These are phyloP conservation scores for Danaus plexippus DNA, from an alignment of 1,140 invertebrate genomes.

Conservation along the genomic window DNA sequence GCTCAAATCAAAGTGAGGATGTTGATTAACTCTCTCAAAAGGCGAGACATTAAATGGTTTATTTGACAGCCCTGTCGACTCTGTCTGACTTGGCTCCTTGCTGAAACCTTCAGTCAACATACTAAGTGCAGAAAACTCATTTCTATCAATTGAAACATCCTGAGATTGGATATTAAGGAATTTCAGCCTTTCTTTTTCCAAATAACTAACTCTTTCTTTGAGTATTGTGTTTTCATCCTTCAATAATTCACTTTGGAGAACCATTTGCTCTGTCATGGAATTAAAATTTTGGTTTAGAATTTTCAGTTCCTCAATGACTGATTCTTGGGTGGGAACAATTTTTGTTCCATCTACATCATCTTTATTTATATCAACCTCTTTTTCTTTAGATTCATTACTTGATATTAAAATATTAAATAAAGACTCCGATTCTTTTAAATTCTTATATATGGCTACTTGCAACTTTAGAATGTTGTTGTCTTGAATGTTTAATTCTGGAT, in stretches of 20 bases:
- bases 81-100: slow-evolving; percentile 21
- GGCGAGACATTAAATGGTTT: slow-evolving; percentile 17
- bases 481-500: slow-evolving; percentile 41
- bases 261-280: slow-evolving; percentile 72
- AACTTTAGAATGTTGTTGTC: slow-evolving; percentile 62
- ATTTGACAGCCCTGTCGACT: slow-evolving; percentile 9
- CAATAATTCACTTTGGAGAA: slow-evolving; percentile 74
- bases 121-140: slow-evolving; percentile 28
- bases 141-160: slow-evolving; percentile 27
- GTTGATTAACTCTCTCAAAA: slow-evolving; percentile 3
- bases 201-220: slow-evolving; percentile 63
- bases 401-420: slow-evolving; percentile 66
- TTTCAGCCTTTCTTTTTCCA: slow-evolving; percentile 67
- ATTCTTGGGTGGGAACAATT: slow-evolving; percentile 72
- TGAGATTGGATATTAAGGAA: slow-evolving; percentile 45
- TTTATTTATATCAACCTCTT: slow-evolving; percentile 24
- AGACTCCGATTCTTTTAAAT: slow-evolving; percentile 76
- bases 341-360: slow-evolving; percentile 61
- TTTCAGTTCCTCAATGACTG: slow-evolving; percentile 76
- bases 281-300: slow-evolving; percentile 73
- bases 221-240: slow-evolving; percentile 73
- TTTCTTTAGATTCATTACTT: slow-evolving; percentile 31
- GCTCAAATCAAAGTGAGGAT: too few relatives aligned
- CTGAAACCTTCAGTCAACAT: slow-evolving; percentile 18
- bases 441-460: slow-evolving; percentile 73